Percentiles rank a stretch among this genome's conserved stretches.
These are phyloP conservation scores for Cichladusa arquata DNA, from an alignment of 2,113 vertebrate species.

Conservation along the genomic window DNA sequence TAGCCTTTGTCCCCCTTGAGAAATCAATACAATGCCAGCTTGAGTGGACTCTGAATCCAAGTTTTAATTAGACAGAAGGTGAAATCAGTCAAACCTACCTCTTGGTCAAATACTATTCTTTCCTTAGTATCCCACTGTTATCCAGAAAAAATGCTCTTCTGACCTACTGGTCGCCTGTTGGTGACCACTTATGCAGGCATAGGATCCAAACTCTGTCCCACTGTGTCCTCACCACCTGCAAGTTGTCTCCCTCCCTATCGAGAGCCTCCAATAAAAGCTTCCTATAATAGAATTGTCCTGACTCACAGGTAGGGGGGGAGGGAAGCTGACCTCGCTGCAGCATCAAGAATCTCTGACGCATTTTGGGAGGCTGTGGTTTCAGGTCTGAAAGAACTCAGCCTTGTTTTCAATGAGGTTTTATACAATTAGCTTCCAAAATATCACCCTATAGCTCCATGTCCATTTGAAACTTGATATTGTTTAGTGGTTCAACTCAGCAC, in stretches of 20 bases:
- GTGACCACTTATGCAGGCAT: not conserved
- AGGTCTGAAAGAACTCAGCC: conserved; percentile 22
- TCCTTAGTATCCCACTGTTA: not conserved
- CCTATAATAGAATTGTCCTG: conserved; percentile 64
- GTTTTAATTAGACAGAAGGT: conserved; percentile 8
- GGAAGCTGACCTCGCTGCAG: conserved; percentile 53
- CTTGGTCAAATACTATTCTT: conserved; percentile 31
- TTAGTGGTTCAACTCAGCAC: not conserved
- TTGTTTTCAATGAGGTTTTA: conserved; percentile 29
- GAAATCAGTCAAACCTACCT: conserved; percentile 42
- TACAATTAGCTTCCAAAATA: conserved; percentile 38
- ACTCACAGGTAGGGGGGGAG: conserved; percentile 53
- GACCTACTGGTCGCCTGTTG: not conserved
- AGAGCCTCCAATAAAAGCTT: conserved; percentile 56
- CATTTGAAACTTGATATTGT: not conserved
- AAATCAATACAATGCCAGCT: not conserved
- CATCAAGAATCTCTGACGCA: conserved; percentile 58
- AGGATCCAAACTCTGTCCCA: conserved; percentile 13
- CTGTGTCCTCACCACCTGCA: not conserved
- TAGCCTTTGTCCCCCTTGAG: not conserved
- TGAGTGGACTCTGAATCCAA: not conserved
- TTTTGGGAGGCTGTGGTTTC: conserved; percentile 57
- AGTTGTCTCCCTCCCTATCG: conserved; percentile 5
- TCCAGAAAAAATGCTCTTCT: conserved; percentile 38
- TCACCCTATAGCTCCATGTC: conserved; percentile 14